phyloP scores from a whole-genome alignment of 2,797 vertebrate genomes.

The Melanotaenia trifasciata region DNA sequence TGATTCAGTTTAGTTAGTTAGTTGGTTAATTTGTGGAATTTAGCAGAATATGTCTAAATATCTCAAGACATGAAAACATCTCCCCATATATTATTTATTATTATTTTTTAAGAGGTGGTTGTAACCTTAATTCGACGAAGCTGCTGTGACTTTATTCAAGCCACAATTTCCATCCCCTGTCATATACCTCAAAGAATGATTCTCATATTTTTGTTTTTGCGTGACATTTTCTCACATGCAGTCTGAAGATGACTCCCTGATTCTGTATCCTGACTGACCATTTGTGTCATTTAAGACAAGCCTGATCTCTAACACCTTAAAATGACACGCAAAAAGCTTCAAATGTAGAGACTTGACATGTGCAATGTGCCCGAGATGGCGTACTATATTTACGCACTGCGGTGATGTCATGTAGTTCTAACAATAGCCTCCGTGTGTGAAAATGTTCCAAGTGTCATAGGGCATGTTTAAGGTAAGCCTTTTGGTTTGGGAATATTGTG shows the following conservation, averaged over 20 bases:
- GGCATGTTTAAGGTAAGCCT: background rate
- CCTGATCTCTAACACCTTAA: background rate
- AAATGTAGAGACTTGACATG: slow-evolving; percentile 2
- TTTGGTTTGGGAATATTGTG: background rate
- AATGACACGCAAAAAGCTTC: slow-evolving; percentile 5
- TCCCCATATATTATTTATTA: too few relatives aligned
- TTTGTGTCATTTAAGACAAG: slow-evolving; percentile 6
- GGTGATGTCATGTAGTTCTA: slow-evolving; percentile 30
- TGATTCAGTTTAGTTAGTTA: background rate
- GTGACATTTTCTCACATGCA: background rate
- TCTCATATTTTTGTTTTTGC: too few relatives aligned
- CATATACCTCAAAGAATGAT: too few relatives aligned
- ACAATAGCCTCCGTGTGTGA: slow-evolving; percentile 1
- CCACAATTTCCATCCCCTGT: too few relatives aligned
- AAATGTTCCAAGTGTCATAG: background rate
- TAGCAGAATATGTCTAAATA: background rate
- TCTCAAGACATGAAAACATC: background rate
- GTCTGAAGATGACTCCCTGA: background rate
- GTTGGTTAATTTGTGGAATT: background rate
- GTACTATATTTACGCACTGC: slow-evolving; percentile 10
- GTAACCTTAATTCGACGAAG: too few relatives aligned
- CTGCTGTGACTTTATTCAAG: too few relatives aligned
- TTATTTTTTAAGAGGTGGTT: too few relatives aligned
- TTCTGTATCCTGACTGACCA: background rate
- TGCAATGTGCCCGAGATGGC: background rate